Base-by-base conservation (phyloP, 2,888 invertebrate species). In the Dicycla oo region DNA sequence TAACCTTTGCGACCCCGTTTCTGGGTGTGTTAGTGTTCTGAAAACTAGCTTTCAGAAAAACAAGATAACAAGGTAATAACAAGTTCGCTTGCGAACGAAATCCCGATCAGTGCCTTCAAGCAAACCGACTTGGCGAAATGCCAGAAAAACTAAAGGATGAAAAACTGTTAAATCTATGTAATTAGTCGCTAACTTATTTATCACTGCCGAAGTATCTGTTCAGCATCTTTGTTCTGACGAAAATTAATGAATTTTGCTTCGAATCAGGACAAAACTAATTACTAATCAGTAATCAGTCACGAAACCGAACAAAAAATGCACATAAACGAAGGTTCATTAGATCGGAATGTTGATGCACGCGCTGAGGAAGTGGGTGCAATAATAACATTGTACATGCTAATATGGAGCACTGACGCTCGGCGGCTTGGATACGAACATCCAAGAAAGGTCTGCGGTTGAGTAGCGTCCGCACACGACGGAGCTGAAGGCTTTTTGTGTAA, bases 291-390 rank as follows among this genome's bases (percentile, higher is more conserved):
- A 54, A 30, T 64, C 63, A 30, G 69, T 67, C 54, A 66, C 47
- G 80, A 63, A 65, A 56, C 51, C 13, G 23, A 58, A 58, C 56
- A 75, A 75, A 62, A 79, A 73, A 62, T 23, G 69, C n/a, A 62
- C 54, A 54, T 61, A 54, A 60, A 65, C 40, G 73, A 68, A 80
- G 69, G 69, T 65, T 77, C 67, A 80, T 77, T 73, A 77, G 58
- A 80, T 80, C 63, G 80, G 80, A 80, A 80, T 80, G 73, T 65
- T 49, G 51, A 56, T 67, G 67, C 78, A 75, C 69, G 75, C 71
- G 58, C 75, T 11, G 69, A 70, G 81, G 81, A 79, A 81, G 67
- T 77, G 47, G 66, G 34, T 51, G 60, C 63, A 38, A 38, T 70
- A 64, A 57, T 77, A 79, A 69, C 76, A 73, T 72, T 81, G 69